phyloP scores from a whole-genome alignment of 2,797 vertebrate species.

The Pseudochromis fuscus region DNA sequence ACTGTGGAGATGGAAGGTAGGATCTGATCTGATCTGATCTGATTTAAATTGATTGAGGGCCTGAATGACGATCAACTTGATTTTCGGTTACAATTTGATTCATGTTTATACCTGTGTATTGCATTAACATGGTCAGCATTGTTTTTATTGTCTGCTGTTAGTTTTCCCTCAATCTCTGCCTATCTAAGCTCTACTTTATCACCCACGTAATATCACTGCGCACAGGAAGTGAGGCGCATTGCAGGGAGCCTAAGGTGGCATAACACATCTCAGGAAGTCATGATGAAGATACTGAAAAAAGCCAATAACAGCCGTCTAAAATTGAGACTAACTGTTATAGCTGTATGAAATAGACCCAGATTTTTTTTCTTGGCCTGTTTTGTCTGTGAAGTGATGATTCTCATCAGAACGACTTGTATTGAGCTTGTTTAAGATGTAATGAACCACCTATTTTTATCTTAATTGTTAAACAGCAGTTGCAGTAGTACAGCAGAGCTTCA shows the following conservation, averaged over 20 bases:
- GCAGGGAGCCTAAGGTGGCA: conserved; percentile 17
- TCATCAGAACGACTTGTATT: not conserved
- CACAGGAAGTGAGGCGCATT: conserved; percentile 1
- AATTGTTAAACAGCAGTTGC: conserved; percentile 11
- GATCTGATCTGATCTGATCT: conserved; percentile 45
- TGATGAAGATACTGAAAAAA: conserved; percentile 17
- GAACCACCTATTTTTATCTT: not conserved
- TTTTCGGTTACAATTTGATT: conserved; percentile 24
- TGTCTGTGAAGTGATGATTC: not conserved
- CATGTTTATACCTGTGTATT: conserved; percentile 45
- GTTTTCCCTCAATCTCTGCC: conserved; percentile 46
- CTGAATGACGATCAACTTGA: conserved; percentile 39
- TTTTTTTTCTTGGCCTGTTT: conserved; percentile 15
- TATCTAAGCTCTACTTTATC: conserved; percentile 27
- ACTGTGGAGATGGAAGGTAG: conserved; percentile 73
- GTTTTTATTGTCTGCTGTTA: conserved; percentile 40
- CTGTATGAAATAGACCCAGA: not conserved
- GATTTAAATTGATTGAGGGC: conserved; percentile 44
- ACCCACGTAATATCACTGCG: conserved; percentile 13
- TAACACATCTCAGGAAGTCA: conserved; percentile 11
- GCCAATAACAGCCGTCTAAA: conserved; percentile 9
- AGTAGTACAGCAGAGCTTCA: too few species aligned
- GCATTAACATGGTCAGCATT: conserved; percentile 35
- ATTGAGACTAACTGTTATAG: conserved; percentile 9
- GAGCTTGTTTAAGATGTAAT: not conserved